Percentiles rank a stretch among this genome's conserved stretches.
Conservation (phyloP, 2,113 vertebrate genomes). For the Rhodinocichla rosea region DNA sequence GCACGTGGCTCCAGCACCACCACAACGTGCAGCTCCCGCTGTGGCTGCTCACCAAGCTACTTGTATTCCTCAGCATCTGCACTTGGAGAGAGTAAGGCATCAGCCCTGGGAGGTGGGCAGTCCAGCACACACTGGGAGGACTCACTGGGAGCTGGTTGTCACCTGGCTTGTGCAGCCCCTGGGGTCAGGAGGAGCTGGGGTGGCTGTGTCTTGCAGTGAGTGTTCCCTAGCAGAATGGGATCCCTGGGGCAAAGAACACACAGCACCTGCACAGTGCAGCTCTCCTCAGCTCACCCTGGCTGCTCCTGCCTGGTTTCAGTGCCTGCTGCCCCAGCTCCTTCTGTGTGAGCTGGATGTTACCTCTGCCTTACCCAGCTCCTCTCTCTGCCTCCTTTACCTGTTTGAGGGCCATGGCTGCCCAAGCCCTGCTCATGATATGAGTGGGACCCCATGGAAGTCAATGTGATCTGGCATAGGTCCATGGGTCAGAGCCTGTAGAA, state of each 20-base stretch:
- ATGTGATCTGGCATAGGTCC: too few species aligned
- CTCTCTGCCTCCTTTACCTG: neutral
- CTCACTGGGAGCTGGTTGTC: neutral
- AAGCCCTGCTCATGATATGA: accelerated
- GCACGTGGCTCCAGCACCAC: neutral
- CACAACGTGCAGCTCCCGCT: neutral
- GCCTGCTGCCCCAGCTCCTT: neutral
- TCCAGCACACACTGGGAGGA: neutral
- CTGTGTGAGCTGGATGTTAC: neutral
- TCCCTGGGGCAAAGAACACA: neutral
- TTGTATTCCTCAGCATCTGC: neutral
- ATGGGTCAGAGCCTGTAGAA: neutral
- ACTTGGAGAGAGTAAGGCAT: neutral
- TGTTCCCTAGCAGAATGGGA: neutral
- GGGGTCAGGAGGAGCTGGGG: accelerated
- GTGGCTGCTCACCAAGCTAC: neutral
- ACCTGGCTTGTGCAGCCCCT: neutral
- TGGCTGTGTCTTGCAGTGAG: neutral
- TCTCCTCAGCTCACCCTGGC: neutral
- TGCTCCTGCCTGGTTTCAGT: neutral
- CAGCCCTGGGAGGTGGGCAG: neutral
- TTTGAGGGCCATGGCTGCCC: neutral
- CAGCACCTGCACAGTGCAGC: neutral
- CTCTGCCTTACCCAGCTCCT: neutral
- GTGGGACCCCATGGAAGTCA: neutral